Percentiles rank a stretch among this genome's conserved stretches.
These are phyloP conservation scores for Selene dorsalis DNA, from an alignment of 2,797 vertebrate species.

Conservation along the genomic window DNA sequence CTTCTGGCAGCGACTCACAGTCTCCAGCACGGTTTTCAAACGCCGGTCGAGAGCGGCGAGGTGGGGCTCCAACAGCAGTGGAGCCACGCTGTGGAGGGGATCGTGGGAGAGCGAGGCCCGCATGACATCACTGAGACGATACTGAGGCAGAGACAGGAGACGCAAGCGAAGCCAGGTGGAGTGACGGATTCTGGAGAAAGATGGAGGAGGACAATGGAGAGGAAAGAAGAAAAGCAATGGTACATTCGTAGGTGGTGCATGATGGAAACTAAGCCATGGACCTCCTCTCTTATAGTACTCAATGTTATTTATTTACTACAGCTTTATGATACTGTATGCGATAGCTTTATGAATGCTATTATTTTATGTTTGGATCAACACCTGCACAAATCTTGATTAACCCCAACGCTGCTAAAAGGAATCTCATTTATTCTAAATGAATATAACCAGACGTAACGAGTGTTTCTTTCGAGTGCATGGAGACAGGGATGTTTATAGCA, in stretches of 20 bases:
- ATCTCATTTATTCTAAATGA: background rate
- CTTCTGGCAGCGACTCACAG: conserved; percentile 83
- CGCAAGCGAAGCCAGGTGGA: conserved; percentile 91
- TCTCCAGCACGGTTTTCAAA: conserved; percentile 86
- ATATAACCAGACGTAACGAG: background rate
- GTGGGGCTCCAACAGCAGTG: conserved; percentile 88
- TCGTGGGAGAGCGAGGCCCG: conserved; percentile 90
- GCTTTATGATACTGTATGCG: background rate
- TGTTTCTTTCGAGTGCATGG: background rate
- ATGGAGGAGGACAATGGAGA: background rate
- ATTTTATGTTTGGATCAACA: background rate
- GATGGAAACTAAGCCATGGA: no score
- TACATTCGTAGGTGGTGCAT: background rate
- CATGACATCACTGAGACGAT: conserved; percentile 91
- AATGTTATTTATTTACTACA: background rate
- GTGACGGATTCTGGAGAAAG: conserved; percentile 86
- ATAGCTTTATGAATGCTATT: no score
- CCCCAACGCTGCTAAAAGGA: background rate
- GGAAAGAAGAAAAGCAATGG: background rate
- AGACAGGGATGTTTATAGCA: background rate
- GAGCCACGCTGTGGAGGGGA: conserved; percentile 83
- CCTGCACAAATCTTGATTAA: background rate
- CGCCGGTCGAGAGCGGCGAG: conserved; percentile 90
- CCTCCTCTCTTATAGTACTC: background rate
- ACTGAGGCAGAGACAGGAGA: conserved; percentile 87